phyloP scores from a whole-genome alignment of 2,888 invertebrate genomes.

The Tortrix viridana region DNA sequence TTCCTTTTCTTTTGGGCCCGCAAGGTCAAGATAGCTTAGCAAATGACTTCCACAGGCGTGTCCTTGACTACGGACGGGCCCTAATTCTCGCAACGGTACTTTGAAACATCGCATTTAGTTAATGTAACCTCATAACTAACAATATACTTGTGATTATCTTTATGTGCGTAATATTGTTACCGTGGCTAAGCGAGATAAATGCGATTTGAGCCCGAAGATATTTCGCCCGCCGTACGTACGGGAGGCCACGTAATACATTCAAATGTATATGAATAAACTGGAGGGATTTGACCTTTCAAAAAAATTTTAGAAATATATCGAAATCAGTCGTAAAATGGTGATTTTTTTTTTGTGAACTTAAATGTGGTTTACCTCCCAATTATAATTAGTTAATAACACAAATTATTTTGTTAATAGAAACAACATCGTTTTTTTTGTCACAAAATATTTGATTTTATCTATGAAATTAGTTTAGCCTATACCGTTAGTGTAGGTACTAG shows the following conservation, averaged over 20 bases:
- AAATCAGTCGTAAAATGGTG: too few species aligned
- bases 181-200: constrained; percentile 31
- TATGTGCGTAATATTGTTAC: constrained; percentile 33
- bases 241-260: constrained; percentile 11
- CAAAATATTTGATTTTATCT: too few species aligned
- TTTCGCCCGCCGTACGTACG: constrained; percentile 14
- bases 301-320: background rate
- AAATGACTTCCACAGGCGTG: constrained; percentile 15
- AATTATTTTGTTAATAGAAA: too few species aligned
- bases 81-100: constrained; percentile 24
- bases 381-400: too few species aligned
- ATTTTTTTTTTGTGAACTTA: too few species aligned
- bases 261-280: background rate
- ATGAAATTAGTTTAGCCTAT: too few species aligned
- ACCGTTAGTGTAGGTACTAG: too few species aligned
- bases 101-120: constrained; percentile 32
- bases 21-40: constrained; percentile 28
- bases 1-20: constrained; percentile 18
- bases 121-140: constrained; percentile 37
- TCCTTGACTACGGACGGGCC: constrained; percentile 26
- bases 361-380: too few species aligned
- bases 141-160: constrained; percentile 38
- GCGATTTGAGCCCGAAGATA: constrained; percentile 23
- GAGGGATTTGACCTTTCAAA: constrained; percentile 14
- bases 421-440: too few species aligned